These are phyloP conservation scores for Melinopterus prodromus DNA, from an alignment of 2,888 invertebrate species.

Conservation along the genomic window DNA sequence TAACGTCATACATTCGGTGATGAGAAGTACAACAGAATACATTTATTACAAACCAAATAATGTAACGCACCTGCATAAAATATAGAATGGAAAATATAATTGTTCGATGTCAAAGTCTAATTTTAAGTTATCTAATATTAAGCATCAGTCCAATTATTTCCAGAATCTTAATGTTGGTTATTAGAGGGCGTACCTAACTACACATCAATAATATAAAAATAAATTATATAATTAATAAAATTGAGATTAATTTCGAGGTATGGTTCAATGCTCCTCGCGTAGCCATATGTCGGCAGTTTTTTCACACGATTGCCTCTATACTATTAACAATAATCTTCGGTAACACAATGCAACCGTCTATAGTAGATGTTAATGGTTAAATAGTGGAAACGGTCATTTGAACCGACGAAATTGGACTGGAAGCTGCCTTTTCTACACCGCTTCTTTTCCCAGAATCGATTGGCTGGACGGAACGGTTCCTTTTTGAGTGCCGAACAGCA, in stretches of 20 bases:
- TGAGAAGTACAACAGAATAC: no score
- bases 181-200: not conserved
- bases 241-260: not conserved
- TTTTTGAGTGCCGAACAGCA: not conserved
- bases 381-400: slow-evolving; percentile 4
- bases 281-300: not conserved
- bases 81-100: no score
- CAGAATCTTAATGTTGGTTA: not conserved
- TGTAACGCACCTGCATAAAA: no score
- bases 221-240: not conserved
- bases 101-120: no score
- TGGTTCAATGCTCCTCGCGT: not conserved
- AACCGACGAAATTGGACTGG: not conserved
- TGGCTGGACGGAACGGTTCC: not conserved
- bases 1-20: no score
- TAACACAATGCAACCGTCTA: not conserved
- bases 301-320: not conserved
- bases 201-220: not conserved
- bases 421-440: not conserved
- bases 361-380: not conserved
- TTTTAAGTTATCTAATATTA: no score
- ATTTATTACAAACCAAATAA: no score
- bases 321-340: not conserved
- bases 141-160: no score
- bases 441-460: not conserved